A percentile compares a stretch with the other conserved stretches of the same genome.
phyloP scores from a whole-genome alignment of 1,140 invertebrate species.

The Drosophila bifasciata region DNA sequence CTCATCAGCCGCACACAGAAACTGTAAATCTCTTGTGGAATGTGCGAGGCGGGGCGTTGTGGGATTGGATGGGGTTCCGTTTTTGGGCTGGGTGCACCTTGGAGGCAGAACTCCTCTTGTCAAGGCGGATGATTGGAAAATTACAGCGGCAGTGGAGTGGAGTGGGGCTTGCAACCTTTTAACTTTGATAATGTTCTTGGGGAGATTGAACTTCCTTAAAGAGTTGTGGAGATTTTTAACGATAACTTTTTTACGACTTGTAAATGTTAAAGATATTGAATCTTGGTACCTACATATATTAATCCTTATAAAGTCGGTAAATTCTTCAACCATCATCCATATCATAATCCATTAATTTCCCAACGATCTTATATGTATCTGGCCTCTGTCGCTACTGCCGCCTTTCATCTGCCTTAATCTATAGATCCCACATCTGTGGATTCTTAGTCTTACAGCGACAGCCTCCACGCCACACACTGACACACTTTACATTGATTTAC shows the following conservation, averaged over 20 bases:
- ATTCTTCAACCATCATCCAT: too few species aligned
- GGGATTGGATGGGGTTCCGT: too few species aligned
- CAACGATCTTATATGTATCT: neutral
- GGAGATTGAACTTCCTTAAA: neutral
- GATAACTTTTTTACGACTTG: neutral
- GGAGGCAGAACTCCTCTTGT: slow-evolving; percentile 29
- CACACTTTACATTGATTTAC: slow-evolving; percentile 69
- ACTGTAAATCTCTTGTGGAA: slow-evolving; percentile 35
- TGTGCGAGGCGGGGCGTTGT: slow-evolving; percentile 9
- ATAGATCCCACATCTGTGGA: neutral
- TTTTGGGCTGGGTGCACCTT: slow-evolving; percentile 10
- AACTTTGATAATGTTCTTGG: neutral
- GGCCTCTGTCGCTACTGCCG: too few species aligned
- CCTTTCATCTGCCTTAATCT: neutral
- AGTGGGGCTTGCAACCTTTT: slow-evolving; percentile 6
- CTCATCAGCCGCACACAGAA: slow-evolving; percentile 40
- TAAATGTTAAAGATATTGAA: too few species aligned
- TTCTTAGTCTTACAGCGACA: neutral
- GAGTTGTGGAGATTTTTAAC: neutral
- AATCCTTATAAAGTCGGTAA: too few species aligned
- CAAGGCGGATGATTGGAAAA: slow-evolving; percentile 32
- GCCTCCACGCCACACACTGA: slow-evolving; percentile 36
- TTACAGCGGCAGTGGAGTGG: slow-evolving; percentile 10
- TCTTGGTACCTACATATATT: too few species aligned
- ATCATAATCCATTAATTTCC: too few species aligned